A percentile compares a stretch with the other conserved stretches of the same genome.
Conservation (phyloP, 2,888 invertebrate species). For the Sphaeridia pumilis region DNA sequence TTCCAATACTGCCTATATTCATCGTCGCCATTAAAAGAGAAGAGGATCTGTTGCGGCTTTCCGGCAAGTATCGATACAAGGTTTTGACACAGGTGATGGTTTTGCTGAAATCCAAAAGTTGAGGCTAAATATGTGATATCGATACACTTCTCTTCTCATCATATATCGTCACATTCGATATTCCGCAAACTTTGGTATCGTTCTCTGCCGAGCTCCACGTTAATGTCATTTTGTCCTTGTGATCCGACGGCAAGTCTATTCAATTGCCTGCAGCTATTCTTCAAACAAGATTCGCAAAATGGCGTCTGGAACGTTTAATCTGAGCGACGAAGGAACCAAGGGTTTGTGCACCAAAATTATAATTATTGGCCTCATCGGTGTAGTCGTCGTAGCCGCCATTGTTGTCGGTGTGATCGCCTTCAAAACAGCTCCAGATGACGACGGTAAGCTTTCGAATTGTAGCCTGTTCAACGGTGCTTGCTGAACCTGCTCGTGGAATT, state of each 20-base stretch:
- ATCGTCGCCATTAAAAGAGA: no score
- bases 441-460: neutral
- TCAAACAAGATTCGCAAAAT: conserved; percentile 13
- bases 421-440: conserved; percentile 5
- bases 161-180: no score
- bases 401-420: conserved; percentile 26
- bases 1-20: no score
- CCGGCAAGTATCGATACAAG: no score
- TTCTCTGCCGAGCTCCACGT: no score
- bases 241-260: neutral
- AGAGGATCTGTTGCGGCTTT: no score
- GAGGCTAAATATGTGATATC: neutral
- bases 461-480: no score
- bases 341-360: conserved; percentile 11
- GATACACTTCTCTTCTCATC: neutral
- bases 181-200: no score
- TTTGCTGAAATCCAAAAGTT: no score
- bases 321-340: conserved; percentile 23
- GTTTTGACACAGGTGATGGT: no score
- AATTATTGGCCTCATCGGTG: conserved; percentile 11
- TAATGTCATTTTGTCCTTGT: neutral
- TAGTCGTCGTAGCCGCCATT: conserved; percentile 17
- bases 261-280: neutral
- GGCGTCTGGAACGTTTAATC: conserved; percentile 27
- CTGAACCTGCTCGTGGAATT: no score